Evolutionary conservation across 1,140 invertebrate species (phyloP), one percentile per base, ranked within the genome.

Genomic region (Muscidifurax raptorellus): DNA sequence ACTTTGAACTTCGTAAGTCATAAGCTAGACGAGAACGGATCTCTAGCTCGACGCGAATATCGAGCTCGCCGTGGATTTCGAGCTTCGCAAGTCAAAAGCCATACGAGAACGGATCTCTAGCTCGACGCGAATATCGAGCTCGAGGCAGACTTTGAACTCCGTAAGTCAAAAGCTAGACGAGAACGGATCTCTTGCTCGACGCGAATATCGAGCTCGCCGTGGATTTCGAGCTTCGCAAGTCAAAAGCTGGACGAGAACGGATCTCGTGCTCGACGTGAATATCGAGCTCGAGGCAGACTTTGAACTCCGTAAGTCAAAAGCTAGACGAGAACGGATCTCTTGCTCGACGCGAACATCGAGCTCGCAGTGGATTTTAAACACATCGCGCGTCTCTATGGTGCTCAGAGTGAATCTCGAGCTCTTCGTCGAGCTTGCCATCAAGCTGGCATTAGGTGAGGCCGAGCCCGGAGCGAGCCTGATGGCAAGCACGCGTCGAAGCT

Each of bases 401-500:
- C 64, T 66, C 64, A 66, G 64, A 66, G 13, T 66, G 64, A 66
- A 66, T 66, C 15, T 66, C 64, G 64, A 66, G 64, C 22, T 27
- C 64, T 66, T 66, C 64, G 64, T 66, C 64, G 25, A 64, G 59
- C 59, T 64, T 64, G n/a, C 59, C 59, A 22, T 64, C n/a, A 15
- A 64, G 59, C 59, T 64, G 59, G 59, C 59, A 22, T 64, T 13
- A 64, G 59, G 59, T 64, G 59, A 64, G 59, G 59, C 59, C 59
- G 59, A 66, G 64, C 64, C 64, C 64, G 18, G 64, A 66, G n/a
- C 64, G 64, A 66, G 64, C 64, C 64, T 66, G 64, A n/a, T 66
- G 64, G 64, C 64, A 66, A 66, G 64, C 64, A 66, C 64, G 64
- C 64, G 64, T 66, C 64, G 64, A 66, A 66, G 64, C 64, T 66